A percentile compares a stretch with the other conserved stretches of the same genome.
Conservation (phyloP, 1,140 invertebrate genomes). For the Oryzaephilus surinamensis region DNA sequence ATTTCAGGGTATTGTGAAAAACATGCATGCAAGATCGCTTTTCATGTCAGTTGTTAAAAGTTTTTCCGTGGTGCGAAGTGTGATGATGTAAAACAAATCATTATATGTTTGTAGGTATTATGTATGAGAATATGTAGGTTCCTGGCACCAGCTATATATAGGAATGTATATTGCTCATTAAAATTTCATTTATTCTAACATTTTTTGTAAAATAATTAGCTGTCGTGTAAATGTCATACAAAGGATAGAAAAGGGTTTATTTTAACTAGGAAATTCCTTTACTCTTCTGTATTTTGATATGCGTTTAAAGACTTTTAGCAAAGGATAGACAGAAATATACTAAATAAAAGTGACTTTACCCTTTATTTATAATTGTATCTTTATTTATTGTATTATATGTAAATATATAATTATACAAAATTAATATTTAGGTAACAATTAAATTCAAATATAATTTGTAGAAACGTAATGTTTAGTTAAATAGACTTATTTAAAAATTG, state of each 20-base stretch:
- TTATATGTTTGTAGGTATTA: constrained; percentile 3
- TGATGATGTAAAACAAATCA: too few relatives aligned
- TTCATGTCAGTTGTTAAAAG: constrained; percentile 13
- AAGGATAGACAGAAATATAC: background rate
- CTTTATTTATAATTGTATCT: too few relatives aligned
- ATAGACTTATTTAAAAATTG: too few relatives aligned
- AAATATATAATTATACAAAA: too few relatives aligned
- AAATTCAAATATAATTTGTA: too few relatives aligned
- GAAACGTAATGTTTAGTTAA: too few relatives aligned
- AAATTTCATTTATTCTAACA: background rate
- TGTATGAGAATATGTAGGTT: constrained; percentile 7
- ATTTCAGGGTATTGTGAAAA: too few relatives aligned
- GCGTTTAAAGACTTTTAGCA: background rate
- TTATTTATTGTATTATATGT: too few relatives aligned
- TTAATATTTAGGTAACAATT: too few relatives aligned
- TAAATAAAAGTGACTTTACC: too few relatives aligned
- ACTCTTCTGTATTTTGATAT: background rate
- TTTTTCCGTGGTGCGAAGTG: constrained; percentile 11
- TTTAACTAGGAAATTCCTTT: constrained; percentile 1
- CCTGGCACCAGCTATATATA: constrained; percentile 19
- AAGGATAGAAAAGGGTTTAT: background rate
- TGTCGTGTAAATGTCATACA: constrained; percentile 6
- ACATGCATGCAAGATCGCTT: constrained; percentile 15
- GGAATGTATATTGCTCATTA: constrained; percentile 1
- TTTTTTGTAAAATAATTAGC: constrained; percentile 1